phyloP scores from a whole-genome alignment of 2,888 invertebrate genomes.

The Mythimna albipuncta region DNA sequence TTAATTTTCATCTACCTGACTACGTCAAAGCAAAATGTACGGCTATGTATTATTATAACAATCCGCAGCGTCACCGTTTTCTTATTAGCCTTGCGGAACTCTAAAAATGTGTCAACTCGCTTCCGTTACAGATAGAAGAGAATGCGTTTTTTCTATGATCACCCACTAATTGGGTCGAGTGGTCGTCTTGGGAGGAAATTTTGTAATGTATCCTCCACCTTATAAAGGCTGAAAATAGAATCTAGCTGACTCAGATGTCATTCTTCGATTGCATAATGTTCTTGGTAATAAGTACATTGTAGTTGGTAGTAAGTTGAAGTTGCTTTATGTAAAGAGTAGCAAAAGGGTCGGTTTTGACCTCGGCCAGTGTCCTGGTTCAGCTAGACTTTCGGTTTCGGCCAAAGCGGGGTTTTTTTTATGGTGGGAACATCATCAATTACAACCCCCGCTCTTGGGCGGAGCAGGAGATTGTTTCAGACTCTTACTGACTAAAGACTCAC shows the following conservation, averaged over 20 bases:
- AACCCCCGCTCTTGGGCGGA: too few species aligned
- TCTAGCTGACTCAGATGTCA: conserved; percentile 33
- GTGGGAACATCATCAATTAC: too few species aligned
- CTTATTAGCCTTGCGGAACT: conserved; percentile 53
- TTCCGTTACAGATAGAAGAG: conserved; percentile 76
- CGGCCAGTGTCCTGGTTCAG: too few species aligned
- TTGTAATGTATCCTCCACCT: conserved; percentile 71
- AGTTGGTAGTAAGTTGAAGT: too few species aligned
- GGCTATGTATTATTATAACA: neutral
- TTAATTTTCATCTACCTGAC: neutral
- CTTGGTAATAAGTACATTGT: neutral
- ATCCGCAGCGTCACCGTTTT: conserved; percentile 18
- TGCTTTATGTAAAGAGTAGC: too few species aligned
- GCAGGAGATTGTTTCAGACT: too few species aligned
- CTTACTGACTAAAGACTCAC: too few species aligned
- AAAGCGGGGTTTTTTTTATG: too few species aligned
- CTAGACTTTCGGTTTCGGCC: too few species aligned
- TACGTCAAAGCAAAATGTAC: neutral
- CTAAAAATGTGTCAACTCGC: conserved; percentile 69
- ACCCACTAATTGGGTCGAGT: conserved; percentile 69
- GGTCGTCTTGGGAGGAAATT: conserved; percentile 69
- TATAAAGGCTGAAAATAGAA: conserved; percentile 62
- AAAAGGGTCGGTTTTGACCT: too few species aligned
- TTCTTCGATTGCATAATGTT: conserved; percentile 31
- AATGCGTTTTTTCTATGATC: conserved; percentile 69